Conservation (phyloP, 92 coral and sea anemone genomes). For the Phenganax marumi region DNA sequence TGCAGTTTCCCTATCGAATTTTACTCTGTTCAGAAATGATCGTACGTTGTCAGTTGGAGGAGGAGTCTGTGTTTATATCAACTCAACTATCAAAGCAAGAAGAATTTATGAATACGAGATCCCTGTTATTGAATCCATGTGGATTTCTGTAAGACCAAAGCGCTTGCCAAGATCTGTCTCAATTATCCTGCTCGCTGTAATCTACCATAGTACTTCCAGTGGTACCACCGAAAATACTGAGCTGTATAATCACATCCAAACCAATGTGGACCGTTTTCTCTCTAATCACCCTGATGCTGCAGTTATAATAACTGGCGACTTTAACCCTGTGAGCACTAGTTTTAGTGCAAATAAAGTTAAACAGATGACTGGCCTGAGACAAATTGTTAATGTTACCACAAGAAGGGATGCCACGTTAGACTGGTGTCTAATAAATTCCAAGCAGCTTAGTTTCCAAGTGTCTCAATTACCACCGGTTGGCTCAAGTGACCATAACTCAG, state of each 20-base stretch:
- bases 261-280: slow-evolving; percentile 22
- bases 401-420: no score
- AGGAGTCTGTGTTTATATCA: no score
- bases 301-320: slow-evolving; percentile 16
- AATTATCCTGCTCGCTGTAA: neutral
- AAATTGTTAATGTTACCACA: no score
- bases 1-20: no score
- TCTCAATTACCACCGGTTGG: no score
- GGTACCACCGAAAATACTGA: neutral
- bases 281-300: slow-evolving; percentile 33
- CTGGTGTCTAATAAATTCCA: no score
- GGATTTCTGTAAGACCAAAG: neutral
- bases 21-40: no score
- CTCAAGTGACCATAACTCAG: no score
- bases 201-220: neutral
- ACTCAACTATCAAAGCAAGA: neutral
- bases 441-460: no score
- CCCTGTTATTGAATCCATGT: neutral
- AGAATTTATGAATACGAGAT: neutral
- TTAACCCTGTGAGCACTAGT: slow-evolving; percentile 37
- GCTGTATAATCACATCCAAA: neutral
- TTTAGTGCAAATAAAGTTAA: neutral
- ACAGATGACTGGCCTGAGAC: no score
- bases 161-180: neutral
- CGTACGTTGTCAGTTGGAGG: no score